Evolutionary conservation across 2,888 invertebrate genomes (phyloP), one percentile per base, ranked within the genome.

Genomic region (Leucania comma): DNA sequence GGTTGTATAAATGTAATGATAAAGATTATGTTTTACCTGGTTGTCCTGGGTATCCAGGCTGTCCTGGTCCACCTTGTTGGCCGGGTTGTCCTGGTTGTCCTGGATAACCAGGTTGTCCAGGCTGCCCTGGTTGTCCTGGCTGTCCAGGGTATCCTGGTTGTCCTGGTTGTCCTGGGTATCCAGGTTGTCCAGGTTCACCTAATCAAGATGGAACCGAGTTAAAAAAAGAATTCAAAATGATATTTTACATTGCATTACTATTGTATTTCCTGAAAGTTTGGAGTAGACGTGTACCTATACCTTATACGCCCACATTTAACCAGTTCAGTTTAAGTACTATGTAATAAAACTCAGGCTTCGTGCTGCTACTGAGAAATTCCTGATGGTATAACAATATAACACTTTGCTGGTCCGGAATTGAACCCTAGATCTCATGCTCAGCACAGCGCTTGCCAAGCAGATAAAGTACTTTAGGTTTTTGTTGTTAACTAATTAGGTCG

Each of bases 111-210:
- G 80, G 81, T 20, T 81, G 67, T 12, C 89, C 89, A 46, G 90
- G 86, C 8, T 68, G 29, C 5, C 78, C 83, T 8, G 82, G 88
- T 22, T 81, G 68, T 22, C 89, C 62, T 12, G 80, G 80, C 0
- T 29, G 0, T 1, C 68, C 62, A 1, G 90, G 86, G 9, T 68
- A 32, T 6, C 78, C 83, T 4, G 82, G 88, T 22, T 81, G 68
- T 22, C 89, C 86, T 0, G 88, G 90, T 1, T 67, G 90, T 84
- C 81, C 78, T 48, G 84, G 81, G 0, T 68, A 8, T 0, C 80
- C 96, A 24, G 97, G 97, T 32, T 85, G 93, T 12, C 93, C 96
- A 0, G 93, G 93, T 14, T 88, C 86, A 1, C 90, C 94, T 50
- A 71, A 46, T 1, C 46, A 46, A 46, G 20, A 46, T 1, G 20